Percentiles rank a stretch among this genome's conserved stretches.
Evolutionary conservation across 2,113 vertebrate species (phyloP).

Genomic region (Caretta caretta): DNA sequence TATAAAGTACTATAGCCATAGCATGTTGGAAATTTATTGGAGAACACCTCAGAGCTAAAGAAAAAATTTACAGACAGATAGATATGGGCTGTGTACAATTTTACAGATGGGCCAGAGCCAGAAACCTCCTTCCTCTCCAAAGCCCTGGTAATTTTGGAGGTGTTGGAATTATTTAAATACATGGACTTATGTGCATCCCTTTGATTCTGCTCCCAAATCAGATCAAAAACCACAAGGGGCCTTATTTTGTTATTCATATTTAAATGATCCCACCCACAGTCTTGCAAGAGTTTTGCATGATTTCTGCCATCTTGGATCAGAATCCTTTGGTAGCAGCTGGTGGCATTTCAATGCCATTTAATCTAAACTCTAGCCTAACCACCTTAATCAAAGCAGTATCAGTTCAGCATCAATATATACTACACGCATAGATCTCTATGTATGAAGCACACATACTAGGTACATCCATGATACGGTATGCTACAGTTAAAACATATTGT

Average conservation of each 20-base stretch:
- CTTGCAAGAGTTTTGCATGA: not conserved
- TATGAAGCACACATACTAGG: not conserved
- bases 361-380: not conserved
- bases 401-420: not conserved
- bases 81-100: not conserved
- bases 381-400: not conserved
- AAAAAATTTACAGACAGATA: not conserved
- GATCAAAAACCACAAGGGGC: not conserved
- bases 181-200: not conserved
- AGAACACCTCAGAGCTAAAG: not conserved
- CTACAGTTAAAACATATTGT: not conserved
- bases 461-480: not conserved
- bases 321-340: constrained; percentile 22
- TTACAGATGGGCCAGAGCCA: not conserved
- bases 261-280: not conserved
- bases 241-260: not conserved
- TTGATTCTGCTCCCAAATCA: not conserved
- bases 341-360: not conserved
- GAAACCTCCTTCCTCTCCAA: constrained; percentile 7
- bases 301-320: constrained; percentile 19
- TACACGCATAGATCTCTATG: not conserved
- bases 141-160: constrained; percentile 21
- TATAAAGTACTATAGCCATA: accelerated
- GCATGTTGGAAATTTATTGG: constrained; percentile 13
- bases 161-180: not conserved